Evolutionary conservation across 2,888 invertebrate genomes (phyloP).

Genomic region (Himalopsyche anomala): DNA sequence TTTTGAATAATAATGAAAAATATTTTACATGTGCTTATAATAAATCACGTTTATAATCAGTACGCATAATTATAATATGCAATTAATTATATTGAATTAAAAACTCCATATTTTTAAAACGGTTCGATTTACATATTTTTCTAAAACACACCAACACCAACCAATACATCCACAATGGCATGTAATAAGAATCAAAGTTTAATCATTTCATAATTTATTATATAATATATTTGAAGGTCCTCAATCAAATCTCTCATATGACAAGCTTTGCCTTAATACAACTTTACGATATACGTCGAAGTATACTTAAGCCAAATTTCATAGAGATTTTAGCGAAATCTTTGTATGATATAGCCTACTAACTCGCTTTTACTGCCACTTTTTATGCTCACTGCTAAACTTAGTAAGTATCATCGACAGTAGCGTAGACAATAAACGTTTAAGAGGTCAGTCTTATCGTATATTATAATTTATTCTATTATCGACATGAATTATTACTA

Average conservation of each 20-base stretch:
- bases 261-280: conserved; percentile 10
- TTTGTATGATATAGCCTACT: conserved; percentile 28
- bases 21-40: too few species aligned
- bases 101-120: too few species aligned
- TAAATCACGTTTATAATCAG: too few species aligned
- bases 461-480: too few species aligned
- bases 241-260: not conserved
- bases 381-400: conserved; percentile 20
- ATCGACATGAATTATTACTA: too few species aligned
- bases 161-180: too few species aligned
- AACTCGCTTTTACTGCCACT: conserved; percentile 42
- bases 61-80: too few species aligned
- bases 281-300: conserved; percentile 43
- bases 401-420: conserved; percentile 9
- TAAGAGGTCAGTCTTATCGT: not conserved
- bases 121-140: too few species aligned
- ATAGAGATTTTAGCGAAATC: conserved; percentile 28
- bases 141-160: too few species aligned
- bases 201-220: not conserved
- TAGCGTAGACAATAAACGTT: not conserved
- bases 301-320: conserved; percentile 45
- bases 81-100: too few species aligned
- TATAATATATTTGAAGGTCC: not conserved
- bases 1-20: too few species aligned
- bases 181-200: not conserved